A percentile compares a stretch with the other conserved stretches of the same genome.
Conservation (phyloP, 2,888 invertebrate genomes). For the Chouioia cunea region DNA sequence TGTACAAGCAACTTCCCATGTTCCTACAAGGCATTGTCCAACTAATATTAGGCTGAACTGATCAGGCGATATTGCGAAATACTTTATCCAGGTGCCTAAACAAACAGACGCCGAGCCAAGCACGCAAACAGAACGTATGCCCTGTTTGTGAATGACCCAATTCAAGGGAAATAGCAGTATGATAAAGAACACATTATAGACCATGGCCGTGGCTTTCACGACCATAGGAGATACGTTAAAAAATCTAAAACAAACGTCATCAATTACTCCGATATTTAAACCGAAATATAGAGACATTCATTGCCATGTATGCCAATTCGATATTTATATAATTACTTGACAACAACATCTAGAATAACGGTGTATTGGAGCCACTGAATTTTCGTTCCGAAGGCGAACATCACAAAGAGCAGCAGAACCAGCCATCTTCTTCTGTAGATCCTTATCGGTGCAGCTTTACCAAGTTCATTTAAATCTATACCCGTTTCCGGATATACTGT, state of each 20-base stretch:
- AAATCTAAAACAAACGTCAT: slow-evolving; percentile 34
- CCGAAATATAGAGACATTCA: no score
- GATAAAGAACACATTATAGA: slow-evolving; percentile 42
- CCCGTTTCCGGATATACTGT: slow-evolving; percentile 4
- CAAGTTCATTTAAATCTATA: neutral
- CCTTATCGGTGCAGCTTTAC: slow-evolving; percentile 8
- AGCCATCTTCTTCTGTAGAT: slow-evolving; percentile 42
- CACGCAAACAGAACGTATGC: slow-evolving; percentile 44
- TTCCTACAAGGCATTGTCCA: slow-evolving; percentile 47
- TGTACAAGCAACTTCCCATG: slow-evolving; percentile 45
- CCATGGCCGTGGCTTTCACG: slow-evolving; percentile 47
- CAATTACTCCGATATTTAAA: neutral
- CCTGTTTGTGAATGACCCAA: slow-evolving; percentile 44
- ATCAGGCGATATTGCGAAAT: slow-evolving; percentile 43
- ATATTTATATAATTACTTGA: slow-evolving; percentile 41
- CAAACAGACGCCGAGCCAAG: slow-evolving; percentile 47
- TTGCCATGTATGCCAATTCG: no score
- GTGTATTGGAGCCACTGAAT: slow-evolving; percentile 49
- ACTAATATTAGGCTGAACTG: slow-evolving; percentile 40
- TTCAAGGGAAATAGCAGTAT: slow-evolving; percentile 43
- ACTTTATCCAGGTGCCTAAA: slow-evolving; percentile 50
- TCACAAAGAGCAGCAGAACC: slow-evolving; percentile 39
- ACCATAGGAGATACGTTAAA: slow-evolving; percentile 45
- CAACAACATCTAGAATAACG: slow-evolving; percentile 46
- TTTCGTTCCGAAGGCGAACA: slow-evolving; percentile 39